Evolutionary conservation across 2,888 invertebrate species (phyloP).

Genomic region (Heliconius charithonia): DNA sequence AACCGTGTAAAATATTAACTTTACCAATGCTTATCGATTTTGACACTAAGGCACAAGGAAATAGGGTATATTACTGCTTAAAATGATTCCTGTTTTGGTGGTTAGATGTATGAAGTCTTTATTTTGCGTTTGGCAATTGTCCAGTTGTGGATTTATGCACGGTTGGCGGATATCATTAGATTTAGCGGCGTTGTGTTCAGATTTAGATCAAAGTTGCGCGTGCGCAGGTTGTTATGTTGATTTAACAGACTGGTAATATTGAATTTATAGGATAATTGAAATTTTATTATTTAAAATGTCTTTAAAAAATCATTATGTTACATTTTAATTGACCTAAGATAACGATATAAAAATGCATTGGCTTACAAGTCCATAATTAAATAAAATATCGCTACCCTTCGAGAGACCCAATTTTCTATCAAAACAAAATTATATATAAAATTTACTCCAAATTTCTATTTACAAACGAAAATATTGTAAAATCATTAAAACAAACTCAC

Average conservation of each 20-base stretch:
- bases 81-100: neutral
- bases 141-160: conserved; percentile 63
- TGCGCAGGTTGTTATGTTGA: conserved; percentile 40
- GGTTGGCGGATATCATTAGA: conserved; percentile 64
- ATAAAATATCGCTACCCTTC: no score
- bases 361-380: no score
- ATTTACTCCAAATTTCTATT: neutral
- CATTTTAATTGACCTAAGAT: neutral
- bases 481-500: conserved; percentile 60
- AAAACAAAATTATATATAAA: neutral
- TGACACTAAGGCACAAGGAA: neutral
- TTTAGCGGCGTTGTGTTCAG: conserved; percentile 53
- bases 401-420: neutral
- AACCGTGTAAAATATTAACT: conserved; percentile 7
- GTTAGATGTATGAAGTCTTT: conserved; percentile 28
- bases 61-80: conserved; percentile 16
- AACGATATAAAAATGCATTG: neutral
- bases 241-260: conserved; percentile 24
- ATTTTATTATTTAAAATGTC: neutral
- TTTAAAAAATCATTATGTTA: neutral
- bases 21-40: neutral
- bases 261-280: neutral
- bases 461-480: neutral
- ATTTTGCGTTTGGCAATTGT: conserved; percentile 47
- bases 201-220: conserved; percentile 54